Conservation (phyloP, 2,888 invertebrate species). For the Dynastes maya region DNA sequence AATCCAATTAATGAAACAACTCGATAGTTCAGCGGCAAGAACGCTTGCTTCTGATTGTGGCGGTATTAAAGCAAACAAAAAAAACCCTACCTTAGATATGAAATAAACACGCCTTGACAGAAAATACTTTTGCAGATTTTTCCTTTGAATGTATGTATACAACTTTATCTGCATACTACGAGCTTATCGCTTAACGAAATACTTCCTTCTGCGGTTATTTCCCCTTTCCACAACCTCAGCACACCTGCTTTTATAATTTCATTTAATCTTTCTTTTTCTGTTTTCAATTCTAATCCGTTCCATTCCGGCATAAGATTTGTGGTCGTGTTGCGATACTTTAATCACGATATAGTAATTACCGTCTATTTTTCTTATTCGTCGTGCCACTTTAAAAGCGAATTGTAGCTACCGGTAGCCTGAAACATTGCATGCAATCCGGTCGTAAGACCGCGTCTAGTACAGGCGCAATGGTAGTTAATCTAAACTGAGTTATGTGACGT, state of each 20-base stretch:
- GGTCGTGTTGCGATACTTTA: constrained; percentile 12
- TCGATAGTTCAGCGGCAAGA: too few relatives aligned
- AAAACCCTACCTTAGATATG: too few relatives aligned
- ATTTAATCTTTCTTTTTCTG: not conserved
- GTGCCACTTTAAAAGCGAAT: constrained; percentile 27
- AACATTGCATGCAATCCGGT: constrained; percentile 56
- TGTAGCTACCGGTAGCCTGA: constrained; percentile 19
- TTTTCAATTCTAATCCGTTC: constrained; percentile 13
- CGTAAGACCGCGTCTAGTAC: constrained; percentile 61
- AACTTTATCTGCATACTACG: too few relatives aligned
- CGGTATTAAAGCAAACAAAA: too few relatives aligned
- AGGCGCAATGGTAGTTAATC: constrained; percentile 61
- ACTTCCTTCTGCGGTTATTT: not conserved
- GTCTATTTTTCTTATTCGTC: constrained; percentile 10
- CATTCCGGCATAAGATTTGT: constrained; percentile 8
- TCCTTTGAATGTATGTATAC: too few relatives aligned
- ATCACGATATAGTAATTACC: constrained; percentile 26
- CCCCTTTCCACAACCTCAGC: not conserved
- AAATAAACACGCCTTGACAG: too few relatives aligned
- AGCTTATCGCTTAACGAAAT: not conserved
- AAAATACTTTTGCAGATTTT: too few relatives aligned
- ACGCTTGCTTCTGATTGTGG: too few relatives aligned
- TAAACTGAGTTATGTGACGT: constrained; percentile 62
- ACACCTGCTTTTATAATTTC: not conserved
- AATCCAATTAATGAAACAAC: too few relatives aligned